Evolutionary conservation across 2,888 invertebrate species (phyloP).

Genomic region (Hyalella azteca): DNA sequence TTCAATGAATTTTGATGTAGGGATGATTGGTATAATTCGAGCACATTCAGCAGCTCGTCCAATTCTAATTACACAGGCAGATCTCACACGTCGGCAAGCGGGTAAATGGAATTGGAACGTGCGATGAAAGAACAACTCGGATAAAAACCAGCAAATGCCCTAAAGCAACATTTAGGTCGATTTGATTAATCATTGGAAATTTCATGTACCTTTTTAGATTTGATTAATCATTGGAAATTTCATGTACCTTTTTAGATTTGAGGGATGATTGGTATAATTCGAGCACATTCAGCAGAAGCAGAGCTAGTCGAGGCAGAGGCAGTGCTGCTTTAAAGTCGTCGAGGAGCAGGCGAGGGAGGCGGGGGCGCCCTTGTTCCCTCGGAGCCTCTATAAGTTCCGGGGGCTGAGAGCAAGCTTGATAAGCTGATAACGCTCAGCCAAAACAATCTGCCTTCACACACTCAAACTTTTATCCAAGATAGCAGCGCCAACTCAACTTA

Average conservation of each 20-base stretch:
- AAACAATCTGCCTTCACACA: background rate
- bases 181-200: background rate
- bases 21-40: background rate
- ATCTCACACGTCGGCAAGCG: no score
- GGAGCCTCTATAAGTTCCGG: background rate
- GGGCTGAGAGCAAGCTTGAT: background rate
- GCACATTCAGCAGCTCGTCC: background rate
- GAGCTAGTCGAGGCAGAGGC: background rate
- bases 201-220: background rate
- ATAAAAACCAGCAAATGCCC: background rate
- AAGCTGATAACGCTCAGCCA: background rate
- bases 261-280: background rate
- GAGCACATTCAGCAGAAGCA: background rate
- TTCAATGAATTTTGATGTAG: no score
- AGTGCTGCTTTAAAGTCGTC: conserved; percentile 7
- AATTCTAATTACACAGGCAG: no score
- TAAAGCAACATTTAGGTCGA: background rate
- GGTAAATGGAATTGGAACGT: no score
- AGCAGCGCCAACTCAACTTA: no score
- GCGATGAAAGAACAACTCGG: background rate
- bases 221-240: background rate
- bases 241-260: background rate
- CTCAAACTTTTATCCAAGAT: no score
- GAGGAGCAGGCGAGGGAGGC: background rate
- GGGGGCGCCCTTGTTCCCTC: background rate